Evolutionary conservation across 2,113 vertebrate genomes (phyloP).

Genomic region (Manacus vitellinus): DNA sequence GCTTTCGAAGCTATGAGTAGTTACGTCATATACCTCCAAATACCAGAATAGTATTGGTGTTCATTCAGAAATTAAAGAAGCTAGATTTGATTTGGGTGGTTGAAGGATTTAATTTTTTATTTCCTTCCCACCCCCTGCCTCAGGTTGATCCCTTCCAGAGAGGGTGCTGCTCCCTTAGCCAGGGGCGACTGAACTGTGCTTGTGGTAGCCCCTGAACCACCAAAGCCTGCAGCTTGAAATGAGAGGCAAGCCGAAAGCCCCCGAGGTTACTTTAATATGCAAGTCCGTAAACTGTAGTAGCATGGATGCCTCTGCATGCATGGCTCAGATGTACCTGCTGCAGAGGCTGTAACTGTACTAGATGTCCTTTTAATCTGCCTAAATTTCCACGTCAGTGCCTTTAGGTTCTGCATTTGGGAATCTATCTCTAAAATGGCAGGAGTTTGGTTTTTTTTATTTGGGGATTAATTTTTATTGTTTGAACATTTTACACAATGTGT

Average conservation of each 20-base stretch:
- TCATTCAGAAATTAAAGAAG: background rate
- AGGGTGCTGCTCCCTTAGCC: background rate
- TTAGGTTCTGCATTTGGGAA: background rate
- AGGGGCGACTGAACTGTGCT: fast-evolving
- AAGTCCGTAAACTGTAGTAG: fast-evolving
- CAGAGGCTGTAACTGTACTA: background rate
- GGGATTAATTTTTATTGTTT: background rate
- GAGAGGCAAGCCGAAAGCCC: background rate
- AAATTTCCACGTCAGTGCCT: background rate
- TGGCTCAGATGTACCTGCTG: background rate
- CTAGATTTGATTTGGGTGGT: background rate
- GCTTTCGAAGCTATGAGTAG: background rate
- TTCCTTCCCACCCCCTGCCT: background rate
- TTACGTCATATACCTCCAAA: background rate
- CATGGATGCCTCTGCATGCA: fast-evolving
- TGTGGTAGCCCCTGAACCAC: background rate
- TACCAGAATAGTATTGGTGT: background rate
- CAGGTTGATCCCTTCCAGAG: background rate
- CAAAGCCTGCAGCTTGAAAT: background rate
- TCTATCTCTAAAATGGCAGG: background rate
- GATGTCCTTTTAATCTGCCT: background rate
- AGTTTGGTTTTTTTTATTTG: background rate
- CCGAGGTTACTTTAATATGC: background rate
- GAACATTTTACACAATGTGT: background rate
- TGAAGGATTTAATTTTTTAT: background rate